Conservation (phyloP, 1,140 invertebrate species). For the Probaryconus sp. region DNA sequence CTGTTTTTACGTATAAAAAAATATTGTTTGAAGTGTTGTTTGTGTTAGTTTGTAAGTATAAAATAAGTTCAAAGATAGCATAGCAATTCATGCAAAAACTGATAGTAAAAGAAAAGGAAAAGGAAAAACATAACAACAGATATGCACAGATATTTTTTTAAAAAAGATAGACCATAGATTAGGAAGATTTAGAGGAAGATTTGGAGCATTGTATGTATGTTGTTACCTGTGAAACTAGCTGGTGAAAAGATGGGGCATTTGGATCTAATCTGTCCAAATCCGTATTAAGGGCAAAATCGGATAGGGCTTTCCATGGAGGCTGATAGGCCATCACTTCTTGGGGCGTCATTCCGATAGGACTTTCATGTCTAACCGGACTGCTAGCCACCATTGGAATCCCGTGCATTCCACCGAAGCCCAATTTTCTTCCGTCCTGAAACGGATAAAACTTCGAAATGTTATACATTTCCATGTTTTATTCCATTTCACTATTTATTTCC, state of each 20-base stretch:
- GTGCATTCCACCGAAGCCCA: slow-evolving; percentile 94
- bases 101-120: no score
- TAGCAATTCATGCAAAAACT: no score
- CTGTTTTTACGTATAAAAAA: no score
- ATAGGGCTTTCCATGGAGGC: slow-evolving; percentile 97
- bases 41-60: no score
- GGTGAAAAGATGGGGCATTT: slow-evolving; percentile 94
- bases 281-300: slow-evolving; percentile 95
- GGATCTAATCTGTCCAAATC: slow-evolving; percentile 92
- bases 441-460: slow-evolving; percentile 68
- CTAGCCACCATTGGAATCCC: slow-evolving; percentile 98
- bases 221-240: slow-evolving; percentile 94
- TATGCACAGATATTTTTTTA: no score
- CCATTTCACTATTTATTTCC: no score
- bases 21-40: no score
- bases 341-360: slow-evolving; percentile 89
- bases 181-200: no score
- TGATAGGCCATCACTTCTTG: slow-evolving; percentile 97
- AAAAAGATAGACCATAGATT: no score
- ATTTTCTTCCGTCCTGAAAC: slow-evolving; percentile 92
- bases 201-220: background rate
- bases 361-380: slow-evolving; percentile 95
- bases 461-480: slow-evolving; percentile 22
- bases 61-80: no score
- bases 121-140: no score